These are phyloP conservation scores for Maconellicoccus hirsutus DNA, from an alignment of 1,140 invertebrate genomes.

Conservation along the genomic window DNA sequence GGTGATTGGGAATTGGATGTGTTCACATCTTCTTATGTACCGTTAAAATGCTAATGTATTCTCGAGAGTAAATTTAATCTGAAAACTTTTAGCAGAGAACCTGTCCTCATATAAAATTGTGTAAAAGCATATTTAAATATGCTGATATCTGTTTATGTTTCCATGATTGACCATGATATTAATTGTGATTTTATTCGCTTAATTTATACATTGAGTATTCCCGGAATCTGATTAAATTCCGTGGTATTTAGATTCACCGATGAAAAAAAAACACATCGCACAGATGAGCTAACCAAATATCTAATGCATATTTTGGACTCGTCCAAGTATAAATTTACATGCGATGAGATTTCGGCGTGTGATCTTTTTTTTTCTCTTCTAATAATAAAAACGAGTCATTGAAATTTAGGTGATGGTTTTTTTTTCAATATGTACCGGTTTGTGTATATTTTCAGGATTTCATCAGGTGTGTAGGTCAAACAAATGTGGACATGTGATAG, in stretches of 20 bases:
- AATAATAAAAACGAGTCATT: too few species aligned
- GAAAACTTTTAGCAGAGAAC: neutral
- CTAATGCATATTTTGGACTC: too few species aligned
- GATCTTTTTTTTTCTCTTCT: too few species aligned
- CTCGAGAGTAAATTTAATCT: neutral
- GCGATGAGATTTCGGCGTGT: too few species aligned
- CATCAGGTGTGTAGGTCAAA: too few species aligned
- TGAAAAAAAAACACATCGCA: neutral
- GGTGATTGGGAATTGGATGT: neutral
- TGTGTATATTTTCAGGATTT: too few species aligned
- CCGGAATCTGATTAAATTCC: neutral
- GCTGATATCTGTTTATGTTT: neutral
- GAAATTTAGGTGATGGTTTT: too few species aligned
- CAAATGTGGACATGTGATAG: too few species aligned
- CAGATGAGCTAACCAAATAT: too few species aligned
- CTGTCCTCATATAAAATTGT: neutral
- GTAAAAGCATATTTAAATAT: neutral
- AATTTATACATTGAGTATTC: conserved; percentile 1
- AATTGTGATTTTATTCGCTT: conserved; percentile 4
- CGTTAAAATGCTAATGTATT: conserved; percentile 13
- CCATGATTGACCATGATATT: neutral
- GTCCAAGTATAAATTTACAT: too few species aligned
- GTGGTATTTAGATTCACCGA: neutral
- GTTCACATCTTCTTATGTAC: neutral
- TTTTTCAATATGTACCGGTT: too few species aligned